Conservation (phyloP, 1,140 invertebrate genomes). For the Probaryconus sp. region DNA sequence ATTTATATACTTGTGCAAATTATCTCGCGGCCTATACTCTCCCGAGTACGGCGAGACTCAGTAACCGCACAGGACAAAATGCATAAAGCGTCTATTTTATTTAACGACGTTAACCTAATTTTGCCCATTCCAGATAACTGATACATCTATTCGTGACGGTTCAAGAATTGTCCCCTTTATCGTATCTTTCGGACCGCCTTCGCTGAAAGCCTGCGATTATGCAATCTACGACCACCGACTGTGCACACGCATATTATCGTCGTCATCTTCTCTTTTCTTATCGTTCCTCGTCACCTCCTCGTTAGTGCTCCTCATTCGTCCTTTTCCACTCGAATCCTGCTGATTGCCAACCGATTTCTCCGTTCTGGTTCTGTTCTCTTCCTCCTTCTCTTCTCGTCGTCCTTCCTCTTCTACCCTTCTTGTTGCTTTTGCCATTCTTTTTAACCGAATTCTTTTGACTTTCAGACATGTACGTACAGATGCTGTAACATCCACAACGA, state of each 20-base stretch:
- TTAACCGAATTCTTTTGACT: constrained; percentile 43
- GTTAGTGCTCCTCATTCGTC: constrained; percentile 3
- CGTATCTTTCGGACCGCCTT: constrained; percentile 61
- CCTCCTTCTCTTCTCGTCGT: constrained; percentile 32
- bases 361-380: too few species aligned
- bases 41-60: not conserved
- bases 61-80: not conserved
- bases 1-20: not conserved
- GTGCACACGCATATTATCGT: constrained; percentile 36
- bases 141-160: constrained; percentile 69
- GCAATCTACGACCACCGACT: constrained; percentile 48
- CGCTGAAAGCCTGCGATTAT: constrained; percentile 61
- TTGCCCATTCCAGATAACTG: constrained; percentile 65
- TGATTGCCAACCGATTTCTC: too few species aligned
- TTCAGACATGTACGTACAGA: constrained; percentile 23
- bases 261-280: constrained; percentile 29
- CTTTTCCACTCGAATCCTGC: too few species aligned
- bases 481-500: constrained; percentile 45
- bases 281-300: constrained; percentile 27
- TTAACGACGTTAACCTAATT: constrained; percentile 65
- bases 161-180: constrained; percentile 71
- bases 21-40: not conserved
- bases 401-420: constrained; percentile 16
- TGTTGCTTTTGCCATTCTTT: constrained; percentile 39
- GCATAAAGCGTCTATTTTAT: constrained; percentile 44